A percentile compares a stretch with the other conserved stretches of the same genome.
phyloP scores from a whole-genome alignment of 1,140 invertebrate genomes.

The Magallana gigas region DNA sequence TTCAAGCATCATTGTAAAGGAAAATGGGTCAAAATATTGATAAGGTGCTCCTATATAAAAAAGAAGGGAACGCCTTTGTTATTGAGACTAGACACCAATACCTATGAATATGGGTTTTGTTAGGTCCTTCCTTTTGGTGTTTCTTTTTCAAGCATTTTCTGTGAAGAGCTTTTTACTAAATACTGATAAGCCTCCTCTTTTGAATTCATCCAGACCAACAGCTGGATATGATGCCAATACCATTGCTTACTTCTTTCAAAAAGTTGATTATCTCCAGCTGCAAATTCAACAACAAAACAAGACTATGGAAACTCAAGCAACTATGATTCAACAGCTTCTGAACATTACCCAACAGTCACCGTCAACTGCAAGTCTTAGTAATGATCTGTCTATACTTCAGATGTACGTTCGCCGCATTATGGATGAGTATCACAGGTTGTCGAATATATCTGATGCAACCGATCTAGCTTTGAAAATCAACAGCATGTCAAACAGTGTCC shows the following conservation, averaged over 20 bases:
- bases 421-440: background rate
- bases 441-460: background rate
- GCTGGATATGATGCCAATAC: conserved; percentile 4
- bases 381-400: background rate
- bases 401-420: background rate
- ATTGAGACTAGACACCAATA: no score
- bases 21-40: no score
- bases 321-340: background rate
- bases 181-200: background rate
- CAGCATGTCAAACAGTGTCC: background rate
- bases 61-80: no score
- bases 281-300: background rate
- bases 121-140: no score
- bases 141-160: background rate
- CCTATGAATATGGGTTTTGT: no score
- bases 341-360: conserved; percentile 2
- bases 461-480: background rate
- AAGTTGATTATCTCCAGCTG: background rate
- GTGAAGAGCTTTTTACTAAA: background rate
- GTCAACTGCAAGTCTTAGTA: background rate
- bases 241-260: background rate
- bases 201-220: background rate
- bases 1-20: no score
- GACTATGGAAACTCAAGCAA: background rate
- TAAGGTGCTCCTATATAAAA: no score